phyloP scores from a whole-genome alignment of 2,113 vertebrate genomes.

The Pelusios castaneus region DNA sequence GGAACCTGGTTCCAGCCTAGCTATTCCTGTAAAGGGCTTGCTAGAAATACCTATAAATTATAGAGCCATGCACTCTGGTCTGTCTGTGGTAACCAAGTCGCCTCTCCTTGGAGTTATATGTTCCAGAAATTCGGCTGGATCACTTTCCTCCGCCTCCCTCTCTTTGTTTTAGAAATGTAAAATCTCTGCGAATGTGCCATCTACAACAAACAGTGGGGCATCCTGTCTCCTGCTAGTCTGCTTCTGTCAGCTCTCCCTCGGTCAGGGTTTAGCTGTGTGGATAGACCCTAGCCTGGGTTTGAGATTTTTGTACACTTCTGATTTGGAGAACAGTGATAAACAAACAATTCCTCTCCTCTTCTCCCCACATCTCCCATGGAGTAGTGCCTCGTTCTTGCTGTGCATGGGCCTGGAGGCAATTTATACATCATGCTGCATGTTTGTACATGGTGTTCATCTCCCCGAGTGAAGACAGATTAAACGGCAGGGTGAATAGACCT shows the following conservation, averaged over 20 bases:
- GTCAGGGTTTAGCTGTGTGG: constrained; percentile 21
- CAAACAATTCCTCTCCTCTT: not conserved
- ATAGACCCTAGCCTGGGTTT: not conserved
- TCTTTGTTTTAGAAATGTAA: not conserved
- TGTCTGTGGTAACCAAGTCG: rapidly evolving
- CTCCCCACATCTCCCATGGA: not conserved
- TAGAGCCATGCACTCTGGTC: not conserved
- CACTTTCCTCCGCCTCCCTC: not conserved
- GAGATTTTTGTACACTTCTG: constrained; percentile 1
- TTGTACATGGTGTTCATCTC: constrained; percentile 65
- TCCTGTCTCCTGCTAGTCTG: constrained; percentile 30
- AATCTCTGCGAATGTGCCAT: constrained; percentile 2
- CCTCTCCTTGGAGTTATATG: not conserved
- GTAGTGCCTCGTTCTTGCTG: constrained; percentile 36
- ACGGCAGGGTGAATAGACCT: constrained; percentile 59
- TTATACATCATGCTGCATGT: constrained; percentile 23
- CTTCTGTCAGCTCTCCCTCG: not conserved
- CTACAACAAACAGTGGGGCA: not conserved
- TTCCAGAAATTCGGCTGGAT: not conserved
- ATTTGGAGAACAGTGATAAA: not conserved
- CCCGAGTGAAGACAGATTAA: constrained; percentile 72
- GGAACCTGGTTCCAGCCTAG: not conserved
- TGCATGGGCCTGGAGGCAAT: constrained; percentile 27
- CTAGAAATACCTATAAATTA: not conserved
- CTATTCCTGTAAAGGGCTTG: too few species aligned